These are phyloP conservation scores for Mactromeris polynyma DNA, from an alignment of 2,888 invertebrate genomes.

Conservation along the genomic window DNA sequence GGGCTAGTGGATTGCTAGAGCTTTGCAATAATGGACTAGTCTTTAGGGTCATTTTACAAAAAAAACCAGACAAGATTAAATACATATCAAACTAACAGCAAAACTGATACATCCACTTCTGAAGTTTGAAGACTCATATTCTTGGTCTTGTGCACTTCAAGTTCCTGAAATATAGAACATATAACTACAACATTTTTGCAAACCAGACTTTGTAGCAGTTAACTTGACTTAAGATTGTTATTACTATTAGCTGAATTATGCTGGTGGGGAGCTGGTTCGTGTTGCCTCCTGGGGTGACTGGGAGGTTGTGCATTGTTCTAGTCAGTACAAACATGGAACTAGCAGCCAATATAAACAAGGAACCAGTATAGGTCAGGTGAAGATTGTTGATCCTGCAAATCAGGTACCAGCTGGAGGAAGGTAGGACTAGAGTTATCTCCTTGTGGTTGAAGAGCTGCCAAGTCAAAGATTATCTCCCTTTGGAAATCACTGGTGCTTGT, in stretches of 20 bases:
- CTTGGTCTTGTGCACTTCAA: no score
- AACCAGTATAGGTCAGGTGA: conserved; percentile 57
- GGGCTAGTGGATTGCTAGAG: no score
- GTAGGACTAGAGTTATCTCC: conserved; percentile 55
- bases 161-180: no score
- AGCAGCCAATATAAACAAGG: conserved; percentile 59
- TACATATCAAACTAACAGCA: no score
- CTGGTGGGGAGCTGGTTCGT: conserved; percentile 64
- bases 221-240: not conserved
- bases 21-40: no score
- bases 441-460: conserved; percentile 19
- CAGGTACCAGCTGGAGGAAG: conserved; percentile 44
- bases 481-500: conserved; percentile 29
- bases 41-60: no score
- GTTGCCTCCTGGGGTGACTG: conserved; percentile 73
- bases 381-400: conserved; percentile 54
- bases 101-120: no score
- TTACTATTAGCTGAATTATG: conserved; percentile 20
- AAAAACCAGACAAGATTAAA: no score
- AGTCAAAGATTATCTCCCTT: conserved; percentile 12
- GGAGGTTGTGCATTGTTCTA: conserved; percentile 72
- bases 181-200: no score
- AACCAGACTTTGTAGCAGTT: not conserved
- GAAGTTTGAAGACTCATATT: no score
- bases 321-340: conserved; percentile 42